Conservation (phyloP, 2,888 invertebrate genomes). For the Cheilosia soror region DNA sequence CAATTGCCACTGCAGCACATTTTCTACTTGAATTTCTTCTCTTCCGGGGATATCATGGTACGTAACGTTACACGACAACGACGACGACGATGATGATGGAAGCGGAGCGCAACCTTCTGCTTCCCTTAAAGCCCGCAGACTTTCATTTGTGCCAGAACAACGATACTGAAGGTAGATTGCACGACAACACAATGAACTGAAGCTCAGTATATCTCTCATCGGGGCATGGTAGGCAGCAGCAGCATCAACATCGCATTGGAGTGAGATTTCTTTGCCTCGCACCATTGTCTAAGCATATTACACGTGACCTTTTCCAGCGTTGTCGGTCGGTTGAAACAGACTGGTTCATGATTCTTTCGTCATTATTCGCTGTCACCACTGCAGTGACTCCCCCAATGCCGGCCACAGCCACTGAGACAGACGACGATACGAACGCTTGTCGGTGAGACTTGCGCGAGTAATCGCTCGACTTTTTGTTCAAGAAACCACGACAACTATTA, state of each 20-base stretch:
- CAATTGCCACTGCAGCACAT: constrained; percentile 39
- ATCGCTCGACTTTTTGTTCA: constrained; percentile 54
- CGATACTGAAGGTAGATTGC: constrained; percentile 31
- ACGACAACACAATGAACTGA: constrained; percentile 21
- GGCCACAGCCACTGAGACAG: constrained; percentile 11
- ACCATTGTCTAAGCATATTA: constrained; percentile 3
- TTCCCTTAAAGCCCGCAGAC: constrained; percentile 28
- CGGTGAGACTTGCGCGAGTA: constrained; percentile 48
- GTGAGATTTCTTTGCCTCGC: constrained; percentile 28
- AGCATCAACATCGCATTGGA: constrained; percentile 11
- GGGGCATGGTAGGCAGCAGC: constrained; percentile 4
- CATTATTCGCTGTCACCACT: constrained; percentile 57
- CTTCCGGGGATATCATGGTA: constrained; percentile 22
- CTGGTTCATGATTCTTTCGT: constrained; percentile 56
- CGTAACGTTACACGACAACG: constrained; percentile 16
- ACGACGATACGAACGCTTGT: constrained; percentile 23
- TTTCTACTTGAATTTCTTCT: constrained; percentile 32
- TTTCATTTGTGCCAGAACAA: constrained; percentile 30
- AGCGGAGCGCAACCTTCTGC: constrained; percentile 23
- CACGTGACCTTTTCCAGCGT: constrained; percentile 47
- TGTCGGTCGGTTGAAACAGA: constrained; percentile 24
- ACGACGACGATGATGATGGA: constrained; percentile 7
- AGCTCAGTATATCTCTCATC: constrained; percentile 7
- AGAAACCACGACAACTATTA: constrained; percentile 62
- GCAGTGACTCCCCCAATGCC: neutral